Percentiles rank a stretch among this genome's conserved stretches.
These are phyloP conservation scores for Paradoxurus hermaphroditus DNA, from an alignment of 2,113 vertebrate genomes.

Conservation along the genomic window DNA sequence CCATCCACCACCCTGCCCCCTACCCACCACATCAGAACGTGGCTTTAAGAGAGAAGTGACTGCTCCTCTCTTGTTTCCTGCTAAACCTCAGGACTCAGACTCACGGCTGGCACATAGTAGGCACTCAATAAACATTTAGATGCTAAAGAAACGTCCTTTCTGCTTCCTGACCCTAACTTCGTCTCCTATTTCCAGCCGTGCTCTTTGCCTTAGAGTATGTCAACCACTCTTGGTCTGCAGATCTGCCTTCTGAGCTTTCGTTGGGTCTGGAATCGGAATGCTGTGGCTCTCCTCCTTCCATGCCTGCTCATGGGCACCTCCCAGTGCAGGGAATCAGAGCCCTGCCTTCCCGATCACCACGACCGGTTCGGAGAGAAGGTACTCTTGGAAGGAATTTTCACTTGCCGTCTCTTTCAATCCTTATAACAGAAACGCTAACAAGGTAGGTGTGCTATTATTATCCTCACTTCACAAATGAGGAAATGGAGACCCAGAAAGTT, in stretches of 20 bases:
- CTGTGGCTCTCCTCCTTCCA: not conserved
- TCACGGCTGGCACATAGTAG: not conserved
- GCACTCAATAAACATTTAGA: not conserved
- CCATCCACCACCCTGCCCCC: not conserved
- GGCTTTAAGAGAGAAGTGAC: not conserved
- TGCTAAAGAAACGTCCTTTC: not conserved
- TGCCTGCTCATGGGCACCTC: no score
- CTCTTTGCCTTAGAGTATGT: not conserved
- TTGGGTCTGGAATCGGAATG: not conserved
- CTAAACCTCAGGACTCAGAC: not conserved
- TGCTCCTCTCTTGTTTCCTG: not conserved
- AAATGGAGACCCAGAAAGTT: not conserved
- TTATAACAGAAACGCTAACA: not conserved
- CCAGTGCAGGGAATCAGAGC: not conserved
- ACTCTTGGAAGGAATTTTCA: not conserved
- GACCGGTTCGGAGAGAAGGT: not conserved
- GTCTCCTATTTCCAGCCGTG: not conserved
- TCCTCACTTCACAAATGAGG: not conserved
- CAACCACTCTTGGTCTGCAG: not conserved
- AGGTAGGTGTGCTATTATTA: not conserved
- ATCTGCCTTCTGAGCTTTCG: not conserved
- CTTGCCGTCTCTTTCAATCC: not conserved
- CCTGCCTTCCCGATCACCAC: not conserved
- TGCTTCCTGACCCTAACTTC: not conserved
- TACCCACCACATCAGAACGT: not conserved